Base-by-base conservation (phyloP, 2,797 vertebrate genomes). In the Carapus acus region DNA sequence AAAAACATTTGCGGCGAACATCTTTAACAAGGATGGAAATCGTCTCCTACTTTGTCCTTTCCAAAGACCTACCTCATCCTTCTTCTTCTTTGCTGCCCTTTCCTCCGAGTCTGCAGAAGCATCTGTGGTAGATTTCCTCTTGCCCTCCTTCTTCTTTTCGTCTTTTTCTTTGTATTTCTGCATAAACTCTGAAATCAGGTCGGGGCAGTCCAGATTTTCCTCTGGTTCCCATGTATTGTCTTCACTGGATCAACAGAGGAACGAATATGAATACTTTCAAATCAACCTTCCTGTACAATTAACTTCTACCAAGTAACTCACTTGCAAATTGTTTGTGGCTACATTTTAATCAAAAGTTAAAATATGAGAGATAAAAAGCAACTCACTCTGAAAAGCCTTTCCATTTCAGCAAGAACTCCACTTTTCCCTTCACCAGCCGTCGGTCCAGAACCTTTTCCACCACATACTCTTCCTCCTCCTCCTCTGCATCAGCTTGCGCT, bases 221-320 rank as follows among this genome's bases (percentile, higher is more conserved):
- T 97, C 90, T 0, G 96, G 96, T 65, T 98, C 96, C 96, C 96
- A 98, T 0, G 96, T 98, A 76, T 98, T 98, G 70, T 98, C 96
- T 43, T 98, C 94, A 44, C 96, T 98, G 83, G 29, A 50, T 1
- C 16, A 18, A 15, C 6, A 46, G 17, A 36, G 1, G 2, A 29
- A 44, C 5, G 6, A 6, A 14, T 4, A 43, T 18, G 22, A 33
- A 7, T 33, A 7, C 14, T 33, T 33, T 13, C 31, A 3, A 12
- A 11, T 33, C 31, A 33, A 12, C 6, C 14, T 33, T 33, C 31
- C n/a, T n/a, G n/a, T n/a, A n/a, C n/a, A n/a, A n/a, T n/a, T n/a
- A n/a, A n/a, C n/a, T n/a, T n/a, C n/a, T n/a, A n/a, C n/a, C n/a
- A n/a, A n/a, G n/a, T n/a, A n/a, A 6, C 6, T 29, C 6, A 29